Base-by-base conservation (phyloP, 2,888 invertebrate genomes). In the Eristalis pertinax region DNA sequence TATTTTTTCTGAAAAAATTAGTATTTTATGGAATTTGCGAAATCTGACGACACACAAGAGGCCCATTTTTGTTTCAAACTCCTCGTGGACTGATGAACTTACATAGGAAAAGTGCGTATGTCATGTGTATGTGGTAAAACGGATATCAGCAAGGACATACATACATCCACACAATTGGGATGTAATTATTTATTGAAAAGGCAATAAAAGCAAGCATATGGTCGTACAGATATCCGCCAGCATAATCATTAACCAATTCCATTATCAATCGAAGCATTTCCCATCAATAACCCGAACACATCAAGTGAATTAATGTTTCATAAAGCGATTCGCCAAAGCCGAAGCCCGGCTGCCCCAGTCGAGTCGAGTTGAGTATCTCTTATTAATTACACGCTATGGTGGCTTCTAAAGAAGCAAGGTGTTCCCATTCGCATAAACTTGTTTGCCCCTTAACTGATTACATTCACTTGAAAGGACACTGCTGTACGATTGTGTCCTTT, bases 351-450 rank as follows among this genome's bases (percentile, higher is more conserved):
- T 50, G 72, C 41, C 38, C 26, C 26, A 13, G 26, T 32, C 13
- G 32, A 10, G 32, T 58, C 5, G 19, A 68, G 35, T 35, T 15
- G 60, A 69, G 64, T 67, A 73, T 78, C 75, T 75, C 68, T 83
- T 83, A 84, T 67, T 87, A 84, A 84, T 87, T 87, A 80, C 79
- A 79, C 56, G 63, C 72, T 62, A 70, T 79, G 50, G 50, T 50
- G 60, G 58, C 79, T 67, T 72, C 35, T 63, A 65, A 76, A 56
- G 56, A 65, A 10, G 87, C 87, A 87, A 87, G 87, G 87, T 87
- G 87, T 79, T 87, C 63, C 65, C 80, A 84, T 84, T 84, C 87
- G 75, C 87, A 72, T 85, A 79, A 84, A 87, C 87, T 69, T 73
- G 84, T 87, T 84, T 76, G 24, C 29, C 58, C 84, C 79, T 68